Base-by-base conservation (phyloP, 2,888 invertebrate genomes). In the Catocala nupta region DNA sequence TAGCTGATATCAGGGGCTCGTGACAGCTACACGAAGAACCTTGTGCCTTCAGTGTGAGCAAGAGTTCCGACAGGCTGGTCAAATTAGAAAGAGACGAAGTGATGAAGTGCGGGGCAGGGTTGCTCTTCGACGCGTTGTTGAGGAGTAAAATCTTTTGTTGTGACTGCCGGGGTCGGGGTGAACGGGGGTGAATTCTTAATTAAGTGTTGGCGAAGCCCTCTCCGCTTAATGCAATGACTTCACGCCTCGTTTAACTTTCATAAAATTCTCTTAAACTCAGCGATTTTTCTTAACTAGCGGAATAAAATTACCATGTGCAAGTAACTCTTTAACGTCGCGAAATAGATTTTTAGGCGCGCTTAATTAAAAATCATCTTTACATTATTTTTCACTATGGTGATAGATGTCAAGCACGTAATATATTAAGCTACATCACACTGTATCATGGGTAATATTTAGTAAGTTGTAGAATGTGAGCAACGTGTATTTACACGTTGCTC, bases 221-320 rank as follows among this genome's bases (percentile, higher is more conserved):
- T 89, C 85, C 83, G 84, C 90, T 91, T 93, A 93, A 93, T 92
- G 92, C 93, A 89, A 93, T 90, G 93, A 89, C 88, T 90, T 92
- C 86, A 90, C 89, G 91, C 85, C 91, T 93, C 93, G 92, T 94
- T 93, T 91, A 90, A 90, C 92, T 90, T 93, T 90, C 91, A 92
- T 92, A 91, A 89, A 92, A 93, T 91, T 92, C 92, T 85, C 86
- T 89, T 85, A 88, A 87, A 88, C 89, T 92, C 91, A 90, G 92
- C 91, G 85, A 87, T 91, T 91, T 92, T 89, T 89, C 84, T 83
- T 85, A 88, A 90, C 87, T 89, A 85, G 88, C 78, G 77, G 85
- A 87, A 88, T 90, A 81, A 84, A 88, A 88, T 87, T 87, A 84
- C 81, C 81, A 81, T 82, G 78, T 77, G 75, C 50, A 66, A 71